Evolutionary conservation across 2,888 invertebrate genomes (phyloP).

Genomic region (Micoletzkya japonica): DNA sequence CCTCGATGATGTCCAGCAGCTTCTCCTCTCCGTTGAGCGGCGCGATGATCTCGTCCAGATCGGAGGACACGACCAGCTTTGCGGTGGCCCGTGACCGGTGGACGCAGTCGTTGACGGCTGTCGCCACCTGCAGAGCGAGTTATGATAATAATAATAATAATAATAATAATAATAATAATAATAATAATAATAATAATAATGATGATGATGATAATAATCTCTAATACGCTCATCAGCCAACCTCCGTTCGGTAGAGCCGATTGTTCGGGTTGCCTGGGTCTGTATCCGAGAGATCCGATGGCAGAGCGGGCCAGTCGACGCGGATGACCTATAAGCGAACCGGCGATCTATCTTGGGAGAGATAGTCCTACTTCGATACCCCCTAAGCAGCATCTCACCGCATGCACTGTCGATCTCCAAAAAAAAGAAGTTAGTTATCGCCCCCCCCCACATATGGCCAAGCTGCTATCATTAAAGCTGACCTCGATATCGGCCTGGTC

Average conservation of each 20-base stretch:
- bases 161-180: too few species aligned
- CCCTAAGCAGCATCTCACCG: too few species aligned
- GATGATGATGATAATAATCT: too few species aligned
- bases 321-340: slow-evolving; percentile 5
- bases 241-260: slow-evolving; percentile 27
- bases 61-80: slow-evolving; percentile 21
- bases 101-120: slow-evolving; percentile 29
- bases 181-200: too few species aligned
- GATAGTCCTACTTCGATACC: too few species aligned
- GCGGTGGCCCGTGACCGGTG: slow-evolving; percentile 14
- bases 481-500: slow-evolving; percentile 14
- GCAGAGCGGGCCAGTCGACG: slow-evolving; percentile 22
- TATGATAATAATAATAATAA: too few species aligned
- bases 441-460: neutral
- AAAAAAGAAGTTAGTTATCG: neutral
- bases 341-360: neutral
- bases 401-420: neutral
- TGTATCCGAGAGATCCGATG: neutral
- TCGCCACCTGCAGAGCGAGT: slow-evolving; percentile 15
- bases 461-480: neutral
- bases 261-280: slow-evolving; percentile 23
- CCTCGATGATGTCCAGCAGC: slow-evolving; percentile 11
- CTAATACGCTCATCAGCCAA: neutral
- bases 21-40: slow-evolving; percentile 11
- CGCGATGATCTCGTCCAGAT: slow-evolving; percentile 28